Evolutionary conservation across 2,797 vertebrate species (phyloP).

Genomic region (Scomberomorus guttatus): DNA sequence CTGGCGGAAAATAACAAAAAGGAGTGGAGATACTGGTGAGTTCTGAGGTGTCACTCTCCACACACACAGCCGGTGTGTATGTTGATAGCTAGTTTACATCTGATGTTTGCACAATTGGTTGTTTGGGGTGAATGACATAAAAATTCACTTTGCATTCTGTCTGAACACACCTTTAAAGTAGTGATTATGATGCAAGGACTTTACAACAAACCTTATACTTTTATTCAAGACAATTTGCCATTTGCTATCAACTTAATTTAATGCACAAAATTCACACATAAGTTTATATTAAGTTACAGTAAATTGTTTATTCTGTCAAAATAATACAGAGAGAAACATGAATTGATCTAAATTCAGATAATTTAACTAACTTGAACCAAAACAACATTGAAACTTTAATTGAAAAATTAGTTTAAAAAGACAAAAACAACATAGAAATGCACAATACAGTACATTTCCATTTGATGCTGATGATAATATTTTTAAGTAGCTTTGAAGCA

Average conservation of each 20-base stretch:
- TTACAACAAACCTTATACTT: not conserved
- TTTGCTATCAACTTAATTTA: not conserved
- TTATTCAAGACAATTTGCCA: not conserved
- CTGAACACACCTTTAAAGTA: no score
- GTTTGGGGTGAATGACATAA: no score
- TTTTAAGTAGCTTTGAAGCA: not conserved
- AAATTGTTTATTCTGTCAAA: not conserved
- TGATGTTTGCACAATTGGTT: no score
- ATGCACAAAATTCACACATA: not conserved
- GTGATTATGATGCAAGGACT: not conserved
- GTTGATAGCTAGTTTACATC: no score
- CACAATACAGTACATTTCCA: not conserved
- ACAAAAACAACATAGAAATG: not conserved
- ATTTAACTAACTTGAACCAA: not conserved
- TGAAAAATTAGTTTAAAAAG: not conserved
- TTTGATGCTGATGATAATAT: no score
- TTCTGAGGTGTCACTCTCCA: no score
- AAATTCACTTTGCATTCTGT: no score
- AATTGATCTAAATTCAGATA: not conserved
- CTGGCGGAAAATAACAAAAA: no score
- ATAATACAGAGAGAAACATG: not conserved
- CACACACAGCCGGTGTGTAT: no score
- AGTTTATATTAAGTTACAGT: not conserved
- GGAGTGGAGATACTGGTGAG: no score
- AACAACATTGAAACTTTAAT: not conserved